Base-by-base conservation (phyloP, 2,888 invertebrate genomes). In the Zeuzera pyrina region DNA sequence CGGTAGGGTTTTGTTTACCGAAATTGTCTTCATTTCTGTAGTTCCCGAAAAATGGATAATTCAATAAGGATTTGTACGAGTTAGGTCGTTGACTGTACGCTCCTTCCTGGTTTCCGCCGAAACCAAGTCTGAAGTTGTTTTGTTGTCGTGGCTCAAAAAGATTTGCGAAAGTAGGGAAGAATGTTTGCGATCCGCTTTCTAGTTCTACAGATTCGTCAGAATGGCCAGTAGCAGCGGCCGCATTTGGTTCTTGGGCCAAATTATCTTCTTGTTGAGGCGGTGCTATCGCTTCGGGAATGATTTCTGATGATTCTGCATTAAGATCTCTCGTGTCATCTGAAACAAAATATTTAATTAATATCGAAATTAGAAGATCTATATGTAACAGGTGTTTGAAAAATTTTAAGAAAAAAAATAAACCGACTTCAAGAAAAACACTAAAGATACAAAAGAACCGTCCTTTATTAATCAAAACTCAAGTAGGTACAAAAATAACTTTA, bases 101-200 rank as follows among this genome's bases (percentile, higher is more conserved):
- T 41, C 63, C 86, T 66, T 89, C 88, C 55, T 84, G 84, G 47
- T 78, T 87, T 19, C 19, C 19, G 23, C 85, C 81, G 38, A 85
- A 86, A 34, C 86, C 87, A 22, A 87, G 85, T 14, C 89, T 88
- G 37, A 87, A 70, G 50, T 70, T 72, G 39, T 62, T 86, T 68
- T 73, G 86, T 37, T 65, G 71, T 22, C 78, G 61, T 27, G 86
- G 85, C 43, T 88, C 85, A 52, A 90, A 91, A 7, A 89, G 70
- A 46, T 88, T 89, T 2, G 89, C 87, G 57, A 91, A 94, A 0
- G 92, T 87, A 0, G 93, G 93, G 70, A 91, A 93, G 69, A 92
- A 93, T 29, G 88, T 90, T 56, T 91, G 91, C 30, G 87, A 87
- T 31, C 74, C 72, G 10, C 78, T 77, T 12, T 86, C 71, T 10